Evolutionary conservation across 2,113 vertebrate species (phyloP), one percentile per base, ranked within the genome.

Genomic region (Alectura lathami): DNA sequence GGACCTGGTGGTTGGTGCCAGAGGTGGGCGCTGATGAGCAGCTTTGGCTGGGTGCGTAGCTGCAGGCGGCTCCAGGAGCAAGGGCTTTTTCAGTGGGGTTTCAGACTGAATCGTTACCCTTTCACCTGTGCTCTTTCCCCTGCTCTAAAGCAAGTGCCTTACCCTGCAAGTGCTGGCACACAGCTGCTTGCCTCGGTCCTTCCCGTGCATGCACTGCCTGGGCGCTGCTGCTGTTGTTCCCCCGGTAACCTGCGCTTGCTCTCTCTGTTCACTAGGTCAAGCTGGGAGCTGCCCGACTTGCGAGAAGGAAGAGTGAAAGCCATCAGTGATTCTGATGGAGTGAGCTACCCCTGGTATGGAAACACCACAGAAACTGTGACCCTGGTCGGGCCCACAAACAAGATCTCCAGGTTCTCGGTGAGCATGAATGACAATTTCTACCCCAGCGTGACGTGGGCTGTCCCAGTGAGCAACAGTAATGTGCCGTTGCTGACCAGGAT

Each of bases 391-490:
- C 99, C 99, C 83, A 99, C 98, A 16, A 98, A 98, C 97, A 99
- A 99, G 97, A 98, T 99, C 48, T 99, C 99, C 88, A 98, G 99
- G 95, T 99, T 99, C 97, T 98, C 98, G 0, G 99, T 99, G 96
- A 99, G 99, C 98, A 99, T 99, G 99, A 99, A 99, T 27, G 99
- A 99, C 98, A 99, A 99, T 97, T 99, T 99, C 96, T 99, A 99
- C 96, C 99, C 99, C 74, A 99, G 99, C 2, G 99, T 99, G 97
- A 99, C 99, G 3, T 99, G 99, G 99, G 99, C 99, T 0, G 99
- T 99, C 84, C 99, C 99, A 0, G 99, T 99, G 95, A 99, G 99
- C 29, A 99, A 99, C 98, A 99, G 98, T 92, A 99, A 99, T 6
- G 98, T 99, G 29, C 99, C 99, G 0, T 97, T 99, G 96, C 98